Percentiles rank a stretch among this genome's conserved stretches.
Evolutionary conservation across 2,888 invertebrate genomes (phyloP).

Genomic region (Apotomis betuletana): DNA sequence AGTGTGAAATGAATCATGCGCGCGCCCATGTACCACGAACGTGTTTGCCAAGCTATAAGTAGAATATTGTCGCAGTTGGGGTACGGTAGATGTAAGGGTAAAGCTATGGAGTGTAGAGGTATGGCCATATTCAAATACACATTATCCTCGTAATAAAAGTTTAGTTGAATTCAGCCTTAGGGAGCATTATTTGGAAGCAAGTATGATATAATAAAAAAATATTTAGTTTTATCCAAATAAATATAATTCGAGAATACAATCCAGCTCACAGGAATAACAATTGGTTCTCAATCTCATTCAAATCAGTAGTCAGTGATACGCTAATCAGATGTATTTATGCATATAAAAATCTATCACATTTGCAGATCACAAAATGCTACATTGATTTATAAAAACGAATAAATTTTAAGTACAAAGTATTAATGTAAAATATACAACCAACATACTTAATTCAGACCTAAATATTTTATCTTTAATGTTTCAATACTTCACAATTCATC

Average conservation of each 20-base stretch:
- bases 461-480: constrained; percentile 4
- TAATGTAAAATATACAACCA: constrained; percentile 32
- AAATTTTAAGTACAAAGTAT: constrained; percentile 37
- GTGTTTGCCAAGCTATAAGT: too few species aligned
- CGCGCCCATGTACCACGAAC: too few species aligned
- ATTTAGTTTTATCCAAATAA: constrained; percentile 34
- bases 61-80: too few species aligned
- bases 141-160: neutral
- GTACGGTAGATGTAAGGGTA: too few species aligned
- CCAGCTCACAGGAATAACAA: constrained; percentile 36
- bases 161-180: neutral
- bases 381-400: constrained; percentile 26
- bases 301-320: constrained; percentile 22
- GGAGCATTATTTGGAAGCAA: neutral
- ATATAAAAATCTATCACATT: constrained; percentile 37
- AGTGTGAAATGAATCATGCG: too few species aligned
- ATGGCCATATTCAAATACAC: neutral
- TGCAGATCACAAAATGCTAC: constrained; percentile 35
- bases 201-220: neutral
- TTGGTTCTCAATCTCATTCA: constrained; percentile 21
- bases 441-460: constrained; percentile 19
- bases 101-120: too few species aligned
- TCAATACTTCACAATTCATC: constrained; percentile 17
- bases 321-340: constrained; percentile 29
- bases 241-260: constrained; percentile 42